Base-by-base conservation (phyloP, 1,140 invertebrate species). In the Artemia franciscana region DNA sequence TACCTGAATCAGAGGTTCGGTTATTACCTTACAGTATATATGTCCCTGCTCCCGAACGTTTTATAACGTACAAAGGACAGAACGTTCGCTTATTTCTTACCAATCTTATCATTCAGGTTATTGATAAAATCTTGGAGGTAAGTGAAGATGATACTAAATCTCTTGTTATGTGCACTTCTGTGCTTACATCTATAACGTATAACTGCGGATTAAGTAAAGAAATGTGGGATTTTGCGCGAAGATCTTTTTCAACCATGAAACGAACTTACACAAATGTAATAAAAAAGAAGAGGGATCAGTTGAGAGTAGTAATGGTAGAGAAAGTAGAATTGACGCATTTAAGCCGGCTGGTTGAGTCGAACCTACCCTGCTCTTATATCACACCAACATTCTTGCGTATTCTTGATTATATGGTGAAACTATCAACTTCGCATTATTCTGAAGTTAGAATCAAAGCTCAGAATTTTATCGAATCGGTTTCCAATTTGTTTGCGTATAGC, bases 121-220 rank as follows among this genome's bases (percentile, higher is more conserved):
- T 60, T 26, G 25, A 26, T 15, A 60, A 60, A 23, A 26, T 60
- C 12, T n/a, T 60, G 25, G 24, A 15, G 18, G 21, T 27, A 4
- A 24, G 15, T 5, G 26, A 26, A 21, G 85, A 88, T 70, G 84
- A 90, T 70, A 87, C 82, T 0, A 84, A 84, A 67, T 81, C 82
- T 63, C 75, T 87, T 24, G 75, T 76, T 63, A 71, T 72, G 63
- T 65, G 67, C 65, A 70, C 72, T 51, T 66, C 82, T 79, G 80
- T 84, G 63, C 83, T 79, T 74, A 75, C 78, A 59, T 67, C 70
- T 64, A 65, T 84, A 28, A 68, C 84, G 56, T 74, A 82, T 60
- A 79, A 78, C 65, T 74, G 77, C 69, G 73, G 75, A 24, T 69
- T 71, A n/a, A 62, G 70, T 24, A 73, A 74, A 57, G 72, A 76